phyloP scores from a whole-genome alignment of 2,113 vertebrate species.

The Romanogobio albipinnatus region DNA sequence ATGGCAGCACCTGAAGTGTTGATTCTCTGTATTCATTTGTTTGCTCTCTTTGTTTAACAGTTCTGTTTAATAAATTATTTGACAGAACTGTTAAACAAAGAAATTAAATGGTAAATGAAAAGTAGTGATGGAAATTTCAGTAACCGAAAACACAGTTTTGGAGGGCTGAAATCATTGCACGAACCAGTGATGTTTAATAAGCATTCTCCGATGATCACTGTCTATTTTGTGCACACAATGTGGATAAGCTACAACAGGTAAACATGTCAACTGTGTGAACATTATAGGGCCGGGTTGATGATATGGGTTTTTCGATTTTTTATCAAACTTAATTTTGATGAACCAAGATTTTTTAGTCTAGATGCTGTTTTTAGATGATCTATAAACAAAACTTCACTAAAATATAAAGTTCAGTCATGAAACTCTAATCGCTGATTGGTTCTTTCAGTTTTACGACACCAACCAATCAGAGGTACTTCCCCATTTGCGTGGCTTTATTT shows the following conservation, averaged over 20 bases:
- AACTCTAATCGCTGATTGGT: no score
- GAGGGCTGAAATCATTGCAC: not conserved
- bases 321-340: not conserved
- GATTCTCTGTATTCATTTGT: not conserved
- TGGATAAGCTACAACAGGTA: not conserved
- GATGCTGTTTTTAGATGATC: not conserved
- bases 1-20: not conserved
- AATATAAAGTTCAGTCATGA: no score
- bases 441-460: no score
- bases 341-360: not conserved
- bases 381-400: no score
- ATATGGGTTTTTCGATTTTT: not conserved
- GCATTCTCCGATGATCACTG: not conserved
- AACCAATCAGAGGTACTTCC: no score
- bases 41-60: not conserved
- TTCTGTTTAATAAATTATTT: not conserved
- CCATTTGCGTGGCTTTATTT: no score
- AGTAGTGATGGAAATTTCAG: not conserved
- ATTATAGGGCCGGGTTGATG: not conserved
- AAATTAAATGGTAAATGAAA: not conserved
- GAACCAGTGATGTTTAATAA: not conserved
- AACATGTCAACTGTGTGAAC: not conserved
- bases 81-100: not conserved
- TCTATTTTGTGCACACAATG: not conserved
- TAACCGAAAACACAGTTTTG: not conserved